These are phyloP conservation scores for Pipa parva DNA, from an alignment of 2,113 vertebrate genomes.

Conservation along the genomic window DNA sequence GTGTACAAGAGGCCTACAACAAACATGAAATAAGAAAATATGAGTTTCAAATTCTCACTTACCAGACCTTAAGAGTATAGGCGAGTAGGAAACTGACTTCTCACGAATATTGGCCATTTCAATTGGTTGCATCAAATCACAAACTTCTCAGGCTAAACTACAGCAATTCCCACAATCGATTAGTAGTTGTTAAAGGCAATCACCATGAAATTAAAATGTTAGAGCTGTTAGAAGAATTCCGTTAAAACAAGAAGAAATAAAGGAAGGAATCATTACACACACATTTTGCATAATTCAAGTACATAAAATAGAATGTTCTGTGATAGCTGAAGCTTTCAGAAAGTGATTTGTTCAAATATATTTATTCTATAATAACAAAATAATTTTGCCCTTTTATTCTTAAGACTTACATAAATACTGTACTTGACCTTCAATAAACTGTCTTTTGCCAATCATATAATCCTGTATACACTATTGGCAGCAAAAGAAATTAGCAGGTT, in stretches of 20 bases:
- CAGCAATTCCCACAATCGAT: constrained; percentile 77
- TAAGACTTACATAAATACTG: too few relatives aligned
- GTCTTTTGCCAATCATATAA: too few relatives aligned
- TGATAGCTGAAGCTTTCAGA: neutral
- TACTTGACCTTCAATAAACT: too few relatives aligned
- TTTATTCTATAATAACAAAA: too few relatives aligned
- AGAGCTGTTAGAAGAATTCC: constrained; percentile 59
- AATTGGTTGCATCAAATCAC: constrained; percentile 78
- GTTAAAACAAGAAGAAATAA: constrained; percentile 43
- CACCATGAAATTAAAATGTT: constrained; percentile 72
- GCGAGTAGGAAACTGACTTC: constrained; percentile 56
- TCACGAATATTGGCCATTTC: constrained; percentile 80
- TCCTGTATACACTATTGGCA: too few relatives aligned
- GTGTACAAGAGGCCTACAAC: constrained; percentile 8
- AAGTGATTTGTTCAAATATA: neutral
- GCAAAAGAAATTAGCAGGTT: too few relatives aligned
- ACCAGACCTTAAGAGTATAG: constrained; percentile 75
- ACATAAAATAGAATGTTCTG: neutral
- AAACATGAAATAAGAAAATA: constrained; percentile 53
- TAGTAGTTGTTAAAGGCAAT: constrained; percentile 80
- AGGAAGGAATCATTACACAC: constrained; percentile 7
- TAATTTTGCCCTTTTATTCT: too few relatives aligned
- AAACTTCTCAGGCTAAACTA: constrained; percentile 82
- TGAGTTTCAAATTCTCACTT: constrained; percentile 66
- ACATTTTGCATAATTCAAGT: neutral